Conservation (phyloP, 2,113 vertebrate genomes). For the Chaenogobius annularis region DNA sequence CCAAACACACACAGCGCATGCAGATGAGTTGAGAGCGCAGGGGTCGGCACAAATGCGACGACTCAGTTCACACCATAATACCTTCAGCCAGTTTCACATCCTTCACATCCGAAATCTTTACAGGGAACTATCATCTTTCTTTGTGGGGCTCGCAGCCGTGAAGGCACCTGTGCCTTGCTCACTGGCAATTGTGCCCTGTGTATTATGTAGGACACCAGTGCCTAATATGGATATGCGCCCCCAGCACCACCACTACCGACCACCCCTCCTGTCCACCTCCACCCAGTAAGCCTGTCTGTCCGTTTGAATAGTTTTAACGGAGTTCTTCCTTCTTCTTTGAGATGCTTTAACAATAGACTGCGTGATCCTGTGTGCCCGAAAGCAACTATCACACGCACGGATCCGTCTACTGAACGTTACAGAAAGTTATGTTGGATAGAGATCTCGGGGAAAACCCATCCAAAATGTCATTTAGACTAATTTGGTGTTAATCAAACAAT, state of each 20-base stretch:
- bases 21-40: constrained; percentile 48
- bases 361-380: neutral
- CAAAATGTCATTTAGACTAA: neutral
- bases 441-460: neutral
- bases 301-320: constrained; percentile 36
- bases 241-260: neutral
- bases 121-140: neutral
- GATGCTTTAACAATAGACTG: constrained; percentile 7
- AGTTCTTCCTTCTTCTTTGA: constrained; percentile 4
- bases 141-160: neutral
- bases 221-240: constrained; percentile 67
- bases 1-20: constrained; percentile 14
- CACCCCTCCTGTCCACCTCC: constrained; percentile 37
- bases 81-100: constrained; percentile 53
- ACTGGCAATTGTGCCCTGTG: constrained; percentile 46
- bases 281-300: constrained; percentile 35
- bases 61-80: constrained; percentile 20
- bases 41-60: constrained; percentile 33
- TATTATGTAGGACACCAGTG: constrained; percentile 74
- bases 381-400: neutral
- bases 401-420: neutral
- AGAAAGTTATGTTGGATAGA: neutral
- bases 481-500: neutral
- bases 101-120: constrained; percentile 48
- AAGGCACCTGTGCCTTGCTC: constrained; percentile 64